Conservation (phyloP, 2,113 vertebrate genomes). For the Typhlomys cinereus region DNA sequence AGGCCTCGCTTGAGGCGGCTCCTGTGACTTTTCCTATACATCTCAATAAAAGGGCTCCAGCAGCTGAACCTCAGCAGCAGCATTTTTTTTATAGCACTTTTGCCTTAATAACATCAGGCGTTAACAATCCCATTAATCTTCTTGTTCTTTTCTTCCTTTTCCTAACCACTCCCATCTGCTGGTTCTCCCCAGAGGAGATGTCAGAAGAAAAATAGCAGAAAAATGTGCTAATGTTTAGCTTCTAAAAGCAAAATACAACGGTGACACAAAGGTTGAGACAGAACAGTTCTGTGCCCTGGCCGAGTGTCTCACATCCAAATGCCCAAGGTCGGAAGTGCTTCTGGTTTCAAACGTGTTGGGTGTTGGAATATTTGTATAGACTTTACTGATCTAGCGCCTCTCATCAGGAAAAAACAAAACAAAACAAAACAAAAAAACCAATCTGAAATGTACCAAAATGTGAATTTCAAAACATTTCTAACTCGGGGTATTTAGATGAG, state of each 20-base stretch:
- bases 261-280: background rate
- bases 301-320: background rate
- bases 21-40: background rate
- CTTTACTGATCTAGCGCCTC: background rate
- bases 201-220: constrained; percentile 30
- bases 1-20: background rate
- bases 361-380: background rate
- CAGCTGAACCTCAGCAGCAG: background rate
- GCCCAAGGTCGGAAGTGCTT: background rate
- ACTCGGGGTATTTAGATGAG: background rate
- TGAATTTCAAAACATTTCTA: background rate
- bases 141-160: constrained; percentile 9
- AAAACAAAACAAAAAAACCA: no score
- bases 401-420: background rate
- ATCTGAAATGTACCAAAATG: background rate
- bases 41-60: background rate
- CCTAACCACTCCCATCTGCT: background rate
- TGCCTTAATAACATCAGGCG: background rate
- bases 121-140: background rate
- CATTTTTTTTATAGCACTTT: background rate
- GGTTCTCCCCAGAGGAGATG: background rate
- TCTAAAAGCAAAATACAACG: constrained; percentile 9
- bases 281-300: background rate
- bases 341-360: background rate
- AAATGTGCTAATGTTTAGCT: background rate